Evolutionary conservation across 2,113 vertebrate species (phyloP).

Genomic region (Gymnorhina tibicen): DNA sequence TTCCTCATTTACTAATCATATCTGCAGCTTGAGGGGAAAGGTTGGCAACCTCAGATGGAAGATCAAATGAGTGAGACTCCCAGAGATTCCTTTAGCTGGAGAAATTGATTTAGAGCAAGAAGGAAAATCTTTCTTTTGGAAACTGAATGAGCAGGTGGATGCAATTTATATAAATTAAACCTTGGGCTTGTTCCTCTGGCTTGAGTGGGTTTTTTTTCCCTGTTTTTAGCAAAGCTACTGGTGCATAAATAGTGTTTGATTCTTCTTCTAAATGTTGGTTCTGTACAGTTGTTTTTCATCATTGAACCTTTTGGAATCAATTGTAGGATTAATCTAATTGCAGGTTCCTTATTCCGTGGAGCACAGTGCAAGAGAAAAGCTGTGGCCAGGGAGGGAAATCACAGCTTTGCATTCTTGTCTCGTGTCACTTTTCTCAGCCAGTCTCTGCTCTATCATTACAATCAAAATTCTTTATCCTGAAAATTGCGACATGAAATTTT

Average conservation of each 20-base stretch:
- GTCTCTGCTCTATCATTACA: slow-evolving; percentile 26
- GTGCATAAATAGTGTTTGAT: background rate
- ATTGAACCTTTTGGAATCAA: slow-evolving; percentile 14
- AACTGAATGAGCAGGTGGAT: slow-evolving; percentile 11
- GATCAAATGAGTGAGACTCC: background rate
- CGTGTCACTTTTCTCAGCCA: background rate
- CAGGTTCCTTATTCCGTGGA: background rate
- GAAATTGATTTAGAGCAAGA: slow-evolving; percentile 20
- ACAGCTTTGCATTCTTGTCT: background rate
- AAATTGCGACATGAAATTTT: slow-evolving; percentile 24
- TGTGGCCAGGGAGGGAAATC: background rate
- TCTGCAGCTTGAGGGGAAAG: background rate
- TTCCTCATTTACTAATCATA: background rate
- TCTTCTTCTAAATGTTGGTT: background rate
- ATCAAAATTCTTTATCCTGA: slow-evolving; percentile 55
- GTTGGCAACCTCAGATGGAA: background rate
- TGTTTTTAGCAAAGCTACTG: slow-evolving; percentile 4
- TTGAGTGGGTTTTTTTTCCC: background rate
- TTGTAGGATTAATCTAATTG: background rate
- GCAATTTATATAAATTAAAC: slow-evolving; percentile 58
- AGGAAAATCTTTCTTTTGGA: slow-evolving; percentile 20
- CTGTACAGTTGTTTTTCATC: background rate
- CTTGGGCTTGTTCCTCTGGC: background rate
- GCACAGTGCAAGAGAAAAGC: background rate
- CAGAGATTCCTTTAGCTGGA: background rate